Conservation (phyloP, 2,888 invertebrate species). For the Leptinotarsa tumamoca region DNA sequence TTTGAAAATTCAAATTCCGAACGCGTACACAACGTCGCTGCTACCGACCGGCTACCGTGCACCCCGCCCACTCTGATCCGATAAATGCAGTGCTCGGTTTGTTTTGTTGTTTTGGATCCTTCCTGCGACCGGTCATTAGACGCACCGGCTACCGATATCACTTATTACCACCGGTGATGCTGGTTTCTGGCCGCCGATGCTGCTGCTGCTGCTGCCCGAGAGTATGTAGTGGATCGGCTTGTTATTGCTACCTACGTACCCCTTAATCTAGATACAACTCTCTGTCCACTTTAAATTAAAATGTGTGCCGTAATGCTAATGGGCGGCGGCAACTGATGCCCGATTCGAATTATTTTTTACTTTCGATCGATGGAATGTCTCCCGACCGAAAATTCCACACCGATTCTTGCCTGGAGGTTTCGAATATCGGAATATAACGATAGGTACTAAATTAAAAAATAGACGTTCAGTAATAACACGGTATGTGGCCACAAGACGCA, state of each 20-base stretch:
- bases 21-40: slow-evolving; percentile 57
- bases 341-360: slow-evolving; percentile 5
- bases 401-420: background rate
- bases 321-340: slow-evolving; percentile 24
- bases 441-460: too few relatives aligned
- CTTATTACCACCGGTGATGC: slow-evolving; percentile 51
- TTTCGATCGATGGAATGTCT: slow-evolving; percentile 10
- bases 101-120: slow-evolving; percentile 59
- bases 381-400: background rate
- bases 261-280: slow-evolving; percentile 52
- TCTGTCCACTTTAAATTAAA: slow-evolving; percentile 44
- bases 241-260: slow-evolving; percentile 53
- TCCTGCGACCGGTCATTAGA: slow-evolving; percentile 58
- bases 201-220: slow-evolving; percentile 20
- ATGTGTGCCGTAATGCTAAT: slow-evolving; percentile 34
- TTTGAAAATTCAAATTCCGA: slow-evolving; percentile 61
- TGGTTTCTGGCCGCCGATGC: slow-evolving; percentile 41
- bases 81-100: slow-evolving; percentile 64
- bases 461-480: too few relatives aligned
- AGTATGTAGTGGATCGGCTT: slow-evolving; percentile 44
- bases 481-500: too few relatives aligned
- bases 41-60: slow-evolving; percentile 59
- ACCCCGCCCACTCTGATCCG: slow-evolving; percentile 65
- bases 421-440: background rate
- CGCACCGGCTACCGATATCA: slow-evolving; percentile 53